phyloP scores from a whole-genome alignment of 2,797 vertebrate species.

The Tarsius wallacei region DNA sequence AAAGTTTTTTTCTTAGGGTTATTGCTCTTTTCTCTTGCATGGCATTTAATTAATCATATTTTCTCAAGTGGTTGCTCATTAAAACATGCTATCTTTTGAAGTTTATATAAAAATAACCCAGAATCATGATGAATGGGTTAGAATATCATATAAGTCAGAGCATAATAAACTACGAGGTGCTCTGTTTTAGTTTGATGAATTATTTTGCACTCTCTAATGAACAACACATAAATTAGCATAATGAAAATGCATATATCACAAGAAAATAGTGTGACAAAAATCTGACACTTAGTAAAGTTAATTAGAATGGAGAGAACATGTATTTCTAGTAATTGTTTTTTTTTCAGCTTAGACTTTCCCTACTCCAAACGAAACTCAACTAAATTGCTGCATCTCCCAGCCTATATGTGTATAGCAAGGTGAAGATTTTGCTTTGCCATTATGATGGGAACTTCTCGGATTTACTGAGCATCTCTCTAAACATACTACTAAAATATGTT shows the following conservation, averaged over 20 bases:
- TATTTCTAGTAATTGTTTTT: background rate
- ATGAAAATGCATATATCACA: background rate
- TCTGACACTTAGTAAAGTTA: background rate
- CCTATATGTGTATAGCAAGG: fast-evolving
- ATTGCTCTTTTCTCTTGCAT: background rate
- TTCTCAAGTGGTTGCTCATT: conserved; percentile 32
- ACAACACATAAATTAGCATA: background rate
- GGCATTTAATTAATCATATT: conserved; percentile 12
- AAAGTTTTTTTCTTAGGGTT: background rate
- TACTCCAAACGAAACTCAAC: background rate
- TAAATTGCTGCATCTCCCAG: too few species aligned
- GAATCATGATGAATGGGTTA: background rate
- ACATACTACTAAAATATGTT: background rate
- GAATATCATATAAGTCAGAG: background rate
- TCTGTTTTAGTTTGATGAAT: conserved; percentile 34
- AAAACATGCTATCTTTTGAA: conserved; percentile 10
- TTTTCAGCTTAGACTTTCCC: background rate
- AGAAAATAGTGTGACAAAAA: background rate
- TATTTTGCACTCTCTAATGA: background rate
- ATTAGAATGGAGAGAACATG: background rate
- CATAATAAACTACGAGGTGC: background rate
- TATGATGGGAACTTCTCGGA: background rate
- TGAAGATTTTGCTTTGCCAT: background rate
- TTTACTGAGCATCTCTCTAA: background rate
- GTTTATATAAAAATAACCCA: background rate